Evolutionary conservation across 2,888 invertebrate genomes (phyloP), one percentile per base, ranked within the genome.

Genomic region (Chaetogeoica ovagalla): DNA sequence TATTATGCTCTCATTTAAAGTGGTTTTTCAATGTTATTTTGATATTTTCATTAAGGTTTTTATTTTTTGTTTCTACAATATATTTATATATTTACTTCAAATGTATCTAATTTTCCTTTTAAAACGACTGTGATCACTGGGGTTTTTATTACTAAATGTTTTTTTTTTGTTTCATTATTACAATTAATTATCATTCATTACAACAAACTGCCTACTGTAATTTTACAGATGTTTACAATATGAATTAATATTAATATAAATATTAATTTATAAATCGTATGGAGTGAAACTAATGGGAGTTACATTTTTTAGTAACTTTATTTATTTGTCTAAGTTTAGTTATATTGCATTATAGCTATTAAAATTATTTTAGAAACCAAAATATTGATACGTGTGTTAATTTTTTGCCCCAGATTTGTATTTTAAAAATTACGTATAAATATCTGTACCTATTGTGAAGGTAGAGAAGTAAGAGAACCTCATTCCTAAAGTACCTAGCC

Each of bases 71-170:
- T 52, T 62, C 48, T 70, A 70, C 15, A 55, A 62, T 62, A 23
- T 23, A 68, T 59, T 52, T 21, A 23, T 52, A 43, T 72, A 48
- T 72, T 37, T 70, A 37, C 15, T 43, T 55, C 19, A 71, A 30
- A 75, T 75, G 59, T 66, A 79, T 13, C 19, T 70, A 79, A 70
- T 79, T 79, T 79, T 71, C 79, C 70, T 79, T 79, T 30, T 79
- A 65, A 79, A 79, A 71, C 79, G 71, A 71, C 79, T 79, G 79
- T 79, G 79, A 79, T 79, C 63, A 79, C 63, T 65, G 79, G 71
- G 69, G 63, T 71, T 79, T 66, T 70, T 79, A 70, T 63, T 79
- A 70, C n/a, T 63, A 63, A 63, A 57, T 30, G 30, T 17, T 59
- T 48, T 48, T 69, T 37, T 66, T 43, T 59, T 74, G n/a, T n/a